phyloP scores from a whole-genome alignment of 2,113 vertebrate genomes.

The Syngnathoides biaculeatus region DNA sequence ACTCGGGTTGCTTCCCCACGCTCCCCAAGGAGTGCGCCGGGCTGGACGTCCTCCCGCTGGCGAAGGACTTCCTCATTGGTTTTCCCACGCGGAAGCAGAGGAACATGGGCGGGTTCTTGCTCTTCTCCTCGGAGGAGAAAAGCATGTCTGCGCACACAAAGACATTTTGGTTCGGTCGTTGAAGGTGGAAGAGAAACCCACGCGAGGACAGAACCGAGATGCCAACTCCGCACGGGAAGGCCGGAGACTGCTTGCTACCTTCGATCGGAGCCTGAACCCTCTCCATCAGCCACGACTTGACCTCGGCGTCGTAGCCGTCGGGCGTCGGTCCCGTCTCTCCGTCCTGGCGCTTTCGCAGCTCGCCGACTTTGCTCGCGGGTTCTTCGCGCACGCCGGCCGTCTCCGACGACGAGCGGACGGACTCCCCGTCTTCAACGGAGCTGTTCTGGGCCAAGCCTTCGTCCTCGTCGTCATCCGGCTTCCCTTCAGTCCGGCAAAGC shows the following conservation, averaged over 20 bases:
- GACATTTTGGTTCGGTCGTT: background rate
- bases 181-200: background rate
- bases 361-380: constrained; percentile 37
- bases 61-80: constrained; percentile 97
- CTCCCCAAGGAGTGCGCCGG: constrained; percentile 78
- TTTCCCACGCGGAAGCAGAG: constrained; percentile 97
- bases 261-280: constrained; percentile 94
- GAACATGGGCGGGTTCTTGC: constrained; percentile 97
- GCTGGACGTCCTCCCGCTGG: constrained; percentile 70
- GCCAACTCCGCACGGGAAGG: background rate
- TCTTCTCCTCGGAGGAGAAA: constrained; percentile 91
- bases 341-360: constrained; percentile 33
- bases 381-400: constrained; percentile 3
- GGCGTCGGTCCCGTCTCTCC: constrained; percentile 35
- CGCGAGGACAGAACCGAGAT: too few species aligned
- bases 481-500: constrained; percentile 33
- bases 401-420: constrained; percentile 28
- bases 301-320: constrained; percentile 78
- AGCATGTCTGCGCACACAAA: constrained; percentile 84
- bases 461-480: constrained; percentile 55
- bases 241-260: constrained; percentile 82
- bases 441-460: constrained; percentile 57
- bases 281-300: constrained; percentile 85
- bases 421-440: constrained; percentile 57
- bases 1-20: constrained; percentile 85